Evolutionary conservation across 2,797 vertebrate species (phyloP), one percentile per base, ranked within the genome.

Genomic region (Aplochiton taeniatus): DNA sequence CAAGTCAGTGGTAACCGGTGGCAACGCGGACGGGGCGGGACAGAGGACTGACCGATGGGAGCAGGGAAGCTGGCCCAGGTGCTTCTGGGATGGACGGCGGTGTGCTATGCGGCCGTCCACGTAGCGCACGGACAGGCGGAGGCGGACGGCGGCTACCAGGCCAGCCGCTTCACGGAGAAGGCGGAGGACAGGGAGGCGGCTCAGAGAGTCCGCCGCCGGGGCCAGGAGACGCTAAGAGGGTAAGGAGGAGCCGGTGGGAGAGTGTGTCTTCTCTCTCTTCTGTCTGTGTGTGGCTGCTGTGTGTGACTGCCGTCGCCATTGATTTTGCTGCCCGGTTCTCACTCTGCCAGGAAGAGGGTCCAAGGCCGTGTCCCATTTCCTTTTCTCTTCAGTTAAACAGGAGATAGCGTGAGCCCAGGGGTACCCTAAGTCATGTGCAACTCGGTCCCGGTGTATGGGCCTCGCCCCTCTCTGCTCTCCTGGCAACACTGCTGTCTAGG

Each of bases 191-290:
- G 91, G 72, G 91, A 92, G 80, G 90, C 51, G 67, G 31, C 31
- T 6, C 92, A 87, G 83, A 89, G 95, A 66, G 95, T 96, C 70
- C 92, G 96, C 20, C 92, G 96, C 68, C 92, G 95, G 66, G 95
- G 96, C 76, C 95, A 95, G 72, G 95, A 97, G 76, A 91, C 93
- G 8, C 86, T 97, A 70, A 93, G 95, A 87, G 96, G 96, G 96
- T 97, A 92, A 62, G 94, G 16, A 72, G 42, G 44, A 80, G 0
- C 4, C 4, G 18, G 51, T 2, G n/a, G 5, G 19, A 11, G 9
- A 11, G 0, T 20, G 13, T 42, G 41, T 9, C 8, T 62, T 50
- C 4, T 42, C 10, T 13, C 11, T 18, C 52, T 42, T 55, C 17
- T 42, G 8, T 47, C 43, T 81, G 48, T 74, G 19, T 65, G 58